Base-by-base conservation (phyloP, 1,140 invertebrate species). In the Macrostomum lignano region DNA sequence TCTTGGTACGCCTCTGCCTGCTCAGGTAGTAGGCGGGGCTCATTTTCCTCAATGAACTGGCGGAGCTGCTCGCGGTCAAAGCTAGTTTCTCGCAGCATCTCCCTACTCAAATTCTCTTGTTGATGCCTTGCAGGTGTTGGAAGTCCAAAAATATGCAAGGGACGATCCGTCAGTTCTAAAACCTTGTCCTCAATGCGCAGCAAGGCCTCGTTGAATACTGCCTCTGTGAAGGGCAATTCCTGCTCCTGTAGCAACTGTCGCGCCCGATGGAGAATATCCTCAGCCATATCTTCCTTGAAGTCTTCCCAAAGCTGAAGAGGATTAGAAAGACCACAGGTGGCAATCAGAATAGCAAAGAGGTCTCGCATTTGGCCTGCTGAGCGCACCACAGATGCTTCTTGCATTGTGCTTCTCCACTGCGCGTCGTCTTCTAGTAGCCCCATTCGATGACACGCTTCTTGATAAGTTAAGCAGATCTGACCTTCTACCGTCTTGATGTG, bases 401-500 rank as follows among this genome's bases (percentile, higher is more conserved):
- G 40, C 40, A 60, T 40, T 36, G 43, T 47, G 3, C 35, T 11
- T 28, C 55, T 41, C 59, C 55, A 59, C 20, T 55, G 46, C 25
- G 42, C 36, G 36, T 58, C 49, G 39, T 57, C 44, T 41, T 55
- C 46, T 6, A 58, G 40, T 31, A 61, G 42, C 26, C 43, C 33
- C 20, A 51, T 35, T 32, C 21, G 41, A 36, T 45, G 45, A 42
- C 53, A 61, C 21, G 53, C 51, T 30, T 48, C 45, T 42, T 44
- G 39, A 37, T 46, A 59, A 22, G 55, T 52, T 7, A 32, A 17
- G 55, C 51, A 59, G 52, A 58, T 48, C 41, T 38, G 19, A 39
- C 49, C 51, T 42, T 59, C 38, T 37, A 58, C 45, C 30, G 49
- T 62, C 52, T 41, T 44, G 32, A 64, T 38, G 38, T 45, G 38